Conservation (phyloP, 2,113 vertebrate species). For the Equus quagga region DNA sequence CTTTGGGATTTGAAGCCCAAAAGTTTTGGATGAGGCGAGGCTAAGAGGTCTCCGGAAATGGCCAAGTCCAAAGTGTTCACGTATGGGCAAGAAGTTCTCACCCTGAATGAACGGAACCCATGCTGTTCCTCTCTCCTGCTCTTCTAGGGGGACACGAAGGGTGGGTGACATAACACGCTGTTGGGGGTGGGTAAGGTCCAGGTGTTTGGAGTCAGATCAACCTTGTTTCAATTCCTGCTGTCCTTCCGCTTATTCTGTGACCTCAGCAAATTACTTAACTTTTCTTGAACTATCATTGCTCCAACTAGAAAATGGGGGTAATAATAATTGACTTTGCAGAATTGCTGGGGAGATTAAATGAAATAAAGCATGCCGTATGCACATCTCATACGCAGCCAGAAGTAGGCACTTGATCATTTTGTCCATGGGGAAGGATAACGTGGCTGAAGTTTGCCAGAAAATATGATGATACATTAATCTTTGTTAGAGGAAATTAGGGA, state of each 20-base stretch:
- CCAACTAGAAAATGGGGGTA: neutral
- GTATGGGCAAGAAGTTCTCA: neutral
- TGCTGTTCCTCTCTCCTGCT: neutral
- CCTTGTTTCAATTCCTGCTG: neutral
- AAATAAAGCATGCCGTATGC: neutral
- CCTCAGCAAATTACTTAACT: neutral
- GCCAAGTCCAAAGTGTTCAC: neutral
- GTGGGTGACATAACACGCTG: rapidly evolving
- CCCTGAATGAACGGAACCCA: neutral
- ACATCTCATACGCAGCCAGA: neutral
- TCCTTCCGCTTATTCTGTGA: neutral
- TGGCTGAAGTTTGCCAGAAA: neutral
- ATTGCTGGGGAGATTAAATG: neutral
- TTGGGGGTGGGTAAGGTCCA: neutral
- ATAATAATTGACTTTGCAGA: neutral
- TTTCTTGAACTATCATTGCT: neutral
- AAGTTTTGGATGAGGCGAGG: neutral
- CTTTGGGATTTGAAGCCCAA: neutral
- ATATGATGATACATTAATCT: neutral
- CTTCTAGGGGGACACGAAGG: neutral
- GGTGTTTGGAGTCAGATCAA: neutral
- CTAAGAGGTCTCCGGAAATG: neutral
- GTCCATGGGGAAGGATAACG: neutral
- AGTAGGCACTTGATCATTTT: neutral
- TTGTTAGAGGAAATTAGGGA: neutral